phyloP scores from a whole-genome alignment of 2,797 vertebrate genomes.

The Bufotes viridis region DNA sequence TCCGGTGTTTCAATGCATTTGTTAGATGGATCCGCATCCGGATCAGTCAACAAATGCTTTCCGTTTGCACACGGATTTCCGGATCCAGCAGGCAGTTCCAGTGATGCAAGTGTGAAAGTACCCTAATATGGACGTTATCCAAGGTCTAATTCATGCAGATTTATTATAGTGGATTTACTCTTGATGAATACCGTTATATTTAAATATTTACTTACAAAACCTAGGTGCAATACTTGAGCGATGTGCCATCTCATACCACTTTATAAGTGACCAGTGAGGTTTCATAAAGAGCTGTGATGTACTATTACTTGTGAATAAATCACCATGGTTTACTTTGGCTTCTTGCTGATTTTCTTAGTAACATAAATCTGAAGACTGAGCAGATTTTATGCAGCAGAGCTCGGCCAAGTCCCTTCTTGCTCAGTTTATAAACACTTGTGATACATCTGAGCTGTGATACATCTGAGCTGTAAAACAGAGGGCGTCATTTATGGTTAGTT shows the following conservation, averaged over 20 bases:
- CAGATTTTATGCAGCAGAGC: background rate
- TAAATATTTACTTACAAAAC: slow-evolving; percentile 23
- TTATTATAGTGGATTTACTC: background rate
- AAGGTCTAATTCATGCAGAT: background rate
- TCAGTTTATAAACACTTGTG: slow-evolving; percentile 56
- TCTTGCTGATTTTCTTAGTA: slow-evolving; percentile 29
- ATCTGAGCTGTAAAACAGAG: slow-evolving; percentile 38
- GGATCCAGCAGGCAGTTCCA: too few relatives aligned
- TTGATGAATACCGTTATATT: background rate
- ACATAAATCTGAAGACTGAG: slow-evolving; percentile 38
- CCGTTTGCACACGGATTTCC: too few relatives aligned
- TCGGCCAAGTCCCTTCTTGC: slow-evolving; percentile 17
- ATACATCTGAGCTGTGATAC: slow-evolving; percentile 48
- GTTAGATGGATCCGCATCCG: too few relatives aligned
- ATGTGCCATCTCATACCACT: background rate
- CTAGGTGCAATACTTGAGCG: background rate
- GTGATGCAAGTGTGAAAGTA: too few relatives aligned
- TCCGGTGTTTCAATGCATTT: too few relatives aligned
- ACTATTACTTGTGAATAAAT: slow-evolving; percentile 21
- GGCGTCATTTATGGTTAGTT: too few relatives aligned
- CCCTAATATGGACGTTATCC: background rate
- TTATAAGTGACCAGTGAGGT: slow-evolving; percentile 15
- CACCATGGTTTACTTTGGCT: slow-evolving; percentile 44
- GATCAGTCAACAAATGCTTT: too few relatives aligned
- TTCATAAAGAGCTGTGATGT: slow-evolving; percentile 11